These are phyloP conservation scores for Oasisia sp. DNA, from an alignment of 2,888 invertebrate genomes.

Conservation along the genomic window DNA sequence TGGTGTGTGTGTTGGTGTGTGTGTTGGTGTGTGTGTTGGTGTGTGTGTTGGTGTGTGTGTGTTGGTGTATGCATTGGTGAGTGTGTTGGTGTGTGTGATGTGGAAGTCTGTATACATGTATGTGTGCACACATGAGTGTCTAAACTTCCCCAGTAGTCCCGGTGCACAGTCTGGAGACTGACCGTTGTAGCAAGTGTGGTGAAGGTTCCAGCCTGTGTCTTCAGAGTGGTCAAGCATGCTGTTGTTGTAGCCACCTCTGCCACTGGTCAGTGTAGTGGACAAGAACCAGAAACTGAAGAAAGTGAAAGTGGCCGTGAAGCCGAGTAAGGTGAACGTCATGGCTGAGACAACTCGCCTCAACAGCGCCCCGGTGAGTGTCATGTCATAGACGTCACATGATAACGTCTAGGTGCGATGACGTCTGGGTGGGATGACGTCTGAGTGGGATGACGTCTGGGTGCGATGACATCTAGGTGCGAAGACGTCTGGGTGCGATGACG, in stretches of 20 bases:
- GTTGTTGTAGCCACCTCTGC: conserved; percentile 54
- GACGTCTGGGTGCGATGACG: background rate
- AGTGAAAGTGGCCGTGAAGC: background rate
- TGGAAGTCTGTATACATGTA: too few relatives aligned
- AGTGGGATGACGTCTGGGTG: too few relatives aligned
- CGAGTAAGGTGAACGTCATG: background rate
- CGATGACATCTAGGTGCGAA: too few relatives aligned
- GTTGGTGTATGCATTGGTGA: too few relatives aligned
- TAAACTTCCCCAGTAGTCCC: background rate
- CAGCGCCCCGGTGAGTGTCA: conserved; percentile 22
- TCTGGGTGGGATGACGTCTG: background rate
- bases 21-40: too few relatives aligned
- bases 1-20: too few relatives aligned
- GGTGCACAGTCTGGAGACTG: background rate
- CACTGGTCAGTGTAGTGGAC: conserved; percentile 55
- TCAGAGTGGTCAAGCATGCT: conserved; percentile 13
- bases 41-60: too few relatives aligned
- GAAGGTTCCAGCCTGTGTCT: background rate
- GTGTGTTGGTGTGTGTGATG: too few relatives aligned
- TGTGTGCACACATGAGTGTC: too few relatives aligned
- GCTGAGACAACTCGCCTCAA: background rate
- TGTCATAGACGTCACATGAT: background rate
- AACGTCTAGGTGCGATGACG: background rate
- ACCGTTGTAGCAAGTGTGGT: background rate
- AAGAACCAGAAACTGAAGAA: conserved; percentile 45